Conservation (phyloP, 2,113 vertebrate genomes). For the Tychaedon coryphoeus region DNA sequence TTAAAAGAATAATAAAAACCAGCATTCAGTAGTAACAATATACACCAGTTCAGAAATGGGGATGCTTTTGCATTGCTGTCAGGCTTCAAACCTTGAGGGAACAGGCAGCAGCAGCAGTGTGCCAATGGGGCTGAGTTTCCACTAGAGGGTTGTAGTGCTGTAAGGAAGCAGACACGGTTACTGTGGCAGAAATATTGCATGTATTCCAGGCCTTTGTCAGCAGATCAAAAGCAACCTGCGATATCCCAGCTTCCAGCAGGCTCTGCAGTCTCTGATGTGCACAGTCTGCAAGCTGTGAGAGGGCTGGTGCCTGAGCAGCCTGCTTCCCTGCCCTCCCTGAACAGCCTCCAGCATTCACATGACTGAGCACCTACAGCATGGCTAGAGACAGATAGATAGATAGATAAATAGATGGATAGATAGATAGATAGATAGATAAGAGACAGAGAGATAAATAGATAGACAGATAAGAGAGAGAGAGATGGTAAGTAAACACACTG, state of each 20-base stretch:
- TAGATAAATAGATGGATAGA: background rate
- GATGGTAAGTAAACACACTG: background rate
- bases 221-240: slow-evolving; percentile 14
- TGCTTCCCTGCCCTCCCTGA: background rate
- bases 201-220: slow-evolving; percentile 34
- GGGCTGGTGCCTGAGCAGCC: background rate
- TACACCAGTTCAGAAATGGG: background rate
- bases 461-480: background rate
- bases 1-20: background rate
- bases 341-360: background rate
- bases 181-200: background rate
- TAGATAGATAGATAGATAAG: background rate
- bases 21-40: background rate
- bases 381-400: background rate
- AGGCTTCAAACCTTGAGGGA: background rate
- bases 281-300: background rate
- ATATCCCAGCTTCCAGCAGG: background rate
- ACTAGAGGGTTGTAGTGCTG: slow-evolving; percentile 62
- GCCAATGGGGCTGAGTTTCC: background rate
- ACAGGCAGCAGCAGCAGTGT: fast-evolving
- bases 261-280: background rate
- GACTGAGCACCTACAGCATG: background rate
- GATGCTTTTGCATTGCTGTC: background rate
- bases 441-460: too few species aligned
- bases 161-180: background rate